These are phyloP conservation scores for Drosophila funebris DNA, from an alignment of 1,140 invertebrate genomes.

Conservation along the genomic window DNA sequence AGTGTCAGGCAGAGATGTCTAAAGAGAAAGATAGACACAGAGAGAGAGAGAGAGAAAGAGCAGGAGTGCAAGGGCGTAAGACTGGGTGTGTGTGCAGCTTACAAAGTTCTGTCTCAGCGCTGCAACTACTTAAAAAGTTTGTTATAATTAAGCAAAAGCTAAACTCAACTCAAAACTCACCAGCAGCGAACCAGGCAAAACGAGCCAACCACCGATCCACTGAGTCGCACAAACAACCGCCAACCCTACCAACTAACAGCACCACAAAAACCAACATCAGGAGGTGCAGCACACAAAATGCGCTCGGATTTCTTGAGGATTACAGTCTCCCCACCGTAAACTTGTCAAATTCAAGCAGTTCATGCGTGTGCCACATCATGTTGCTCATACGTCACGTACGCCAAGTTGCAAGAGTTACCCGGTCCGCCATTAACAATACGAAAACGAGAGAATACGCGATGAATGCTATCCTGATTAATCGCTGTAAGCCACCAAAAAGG, in stretches of 20 bases:
- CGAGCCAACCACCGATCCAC: constrained; percentile 5
- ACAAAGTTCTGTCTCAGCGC: constrained; percentile 64
- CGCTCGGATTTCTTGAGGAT: constrained; percentile 28
- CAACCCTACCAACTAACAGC: constrained; percentile 15
- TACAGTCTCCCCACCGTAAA: constrained; percentile 13
- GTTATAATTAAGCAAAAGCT: constrained; percentile 76
- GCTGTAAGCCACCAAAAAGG: constrained; percentile 24
- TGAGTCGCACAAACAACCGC: too few relatives aligned
- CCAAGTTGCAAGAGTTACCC: constrained; percentile 22
- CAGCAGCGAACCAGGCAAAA: constrained; percentile 14
- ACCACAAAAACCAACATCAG: not conserved
- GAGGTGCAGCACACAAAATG: not conserved
- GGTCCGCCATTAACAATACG: constrained; percentile 1
- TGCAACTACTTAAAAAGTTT: constrained; percentile 81
- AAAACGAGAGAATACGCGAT: not conserved
- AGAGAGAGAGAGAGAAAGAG: not conserved
- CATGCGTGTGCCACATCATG: constrained; percentile 31
- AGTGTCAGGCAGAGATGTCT: constrained; percentile 14
- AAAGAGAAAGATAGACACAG: not conserved
- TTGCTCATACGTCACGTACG: constrained; percentile 67
- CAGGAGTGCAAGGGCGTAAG: too few relatives aligned
- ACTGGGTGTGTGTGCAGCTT: constrained; percentile 43
- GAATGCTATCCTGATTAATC: constrained; percentile 49
- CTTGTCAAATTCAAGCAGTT: constrained; percentile 37
- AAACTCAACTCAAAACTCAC: constrained; percentile 50